Conservation (phyloP, 2,888 invertebrate genomes). For the Caenorhabditis angaria region DNA sequence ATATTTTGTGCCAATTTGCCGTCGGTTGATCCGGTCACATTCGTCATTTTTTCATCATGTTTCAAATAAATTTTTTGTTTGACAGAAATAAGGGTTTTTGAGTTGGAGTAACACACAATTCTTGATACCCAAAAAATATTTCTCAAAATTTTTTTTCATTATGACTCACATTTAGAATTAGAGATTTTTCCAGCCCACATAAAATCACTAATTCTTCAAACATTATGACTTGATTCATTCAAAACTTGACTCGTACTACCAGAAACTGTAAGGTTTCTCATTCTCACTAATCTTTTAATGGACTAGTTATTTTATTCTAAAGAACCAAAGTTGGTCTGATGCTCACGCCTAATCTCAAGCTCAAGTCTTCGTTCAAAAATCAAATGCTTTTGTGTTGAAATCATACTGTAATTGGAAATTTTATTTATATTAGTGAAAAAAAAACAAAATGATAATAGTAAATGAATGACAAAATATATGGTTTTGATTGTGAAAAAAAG, state of each 20-base stretch:
- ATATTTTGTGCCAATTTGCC: slow-evolving; percentile 8
- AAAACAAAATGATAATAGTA: slow-evolving; percentile 5
- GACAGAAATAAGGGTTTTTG: background rate
- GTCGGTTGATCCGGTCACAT: slow-evolving; percentile 3
- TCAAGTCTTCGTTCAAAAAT: too few species aligned
- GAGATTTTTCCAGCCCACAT: background rate
- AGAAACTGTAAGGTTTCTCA: too few species aligned
- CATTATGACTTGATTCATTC: too few species aligned
- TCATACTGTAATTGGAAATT: too few species aligned
- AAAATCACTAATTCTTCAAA: too few species aligned
- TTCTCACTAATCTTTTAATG: too few species aligned
- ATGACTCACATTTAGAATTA: background rate
- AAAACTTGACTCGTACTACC: too few species aligned
- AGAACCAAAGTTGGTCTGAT: background rate
- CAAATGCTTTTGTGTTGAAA: too few species aligned
- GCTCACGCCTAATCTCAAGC: background rate
- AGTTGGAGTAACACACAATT: background rate
- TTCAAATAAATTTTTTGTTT: too few species aligned
- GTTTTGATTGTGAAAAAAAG: background rate
- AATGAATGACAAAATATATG: slow-evolving; percentile 1
- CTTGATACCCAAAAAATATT: background rate
- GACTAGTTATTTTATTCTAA: too few species aligned
- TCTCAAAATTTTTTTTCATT: background rate
- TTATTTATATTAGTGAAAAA: too few species aligned
- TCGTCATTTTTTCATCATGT: too few species aligned